Percentiles rank a stretch among this genome's conserved stretches.
These are phyloP conservation scores for Chroicocephalus ridibundus DNA, from an alignment of 2,113 vertebrate species.

Conservation along the genomic window DNA sequence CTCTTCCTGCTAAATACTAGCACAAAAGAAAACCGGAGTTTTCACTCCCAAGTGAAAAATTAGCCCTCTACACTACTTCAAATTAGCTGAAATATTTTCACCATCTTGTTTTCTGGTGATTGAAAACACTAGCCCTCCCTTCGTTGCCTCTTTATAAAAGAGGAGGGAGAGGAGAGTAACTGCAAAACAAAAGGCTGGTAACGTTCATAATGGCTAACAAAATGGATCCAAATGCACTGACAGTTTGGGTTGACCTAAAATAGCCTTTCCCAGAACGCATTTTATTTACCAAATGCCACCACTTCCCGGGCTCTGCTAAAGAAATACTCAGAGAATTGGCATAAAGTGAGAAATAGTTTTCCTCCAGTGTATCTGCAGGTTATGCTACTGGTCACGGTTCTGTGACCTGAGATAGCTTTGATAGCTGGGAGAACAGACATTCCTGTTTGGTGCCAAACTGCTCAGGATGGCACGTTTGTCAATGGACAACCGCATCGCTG, in stretches of 20 bases:
- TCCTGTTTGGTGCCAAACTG: not conserved
- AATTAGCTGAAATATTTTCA: not conserved
- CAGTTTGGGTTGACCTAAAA: not conserved
- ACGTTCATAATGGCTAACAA: not conserved
- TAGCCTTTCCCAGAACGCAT: not conserved
- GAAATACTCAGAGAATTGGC: not conserved
- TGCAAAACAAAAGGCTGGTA: not conserved
- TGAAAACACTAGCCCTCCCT: not conserved
- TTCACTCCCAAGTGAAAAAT: not conserved
- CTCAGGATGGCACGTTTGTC: not conserved
- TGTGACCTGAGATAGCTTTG: conserved; percentile 5
- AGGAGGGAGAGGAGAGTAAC: not conserved
- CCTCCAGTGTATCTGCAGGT: not conserved
- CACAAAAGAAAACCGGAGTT: not conserved
- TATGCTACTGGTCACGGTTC: not conserved
- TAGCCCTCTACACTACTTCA: not conserved
- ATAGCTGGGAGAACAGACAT: not conserved
- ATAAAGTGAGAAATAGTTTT: not conserved
- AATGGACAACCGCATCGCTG: not conserved
- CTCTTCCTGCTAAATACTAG: not conserved
- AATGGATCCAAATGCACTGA: not conserved
- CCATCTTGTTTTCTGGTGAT: not conserved
- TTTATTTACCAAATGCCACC: not conserved
- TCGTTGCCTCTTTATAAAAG: not conserved
- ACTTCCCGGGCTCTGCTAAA: not conserved